Conservation (phyloP, 1,140 invertebrate species). For the Sesamia nonagrioides region DNA sequence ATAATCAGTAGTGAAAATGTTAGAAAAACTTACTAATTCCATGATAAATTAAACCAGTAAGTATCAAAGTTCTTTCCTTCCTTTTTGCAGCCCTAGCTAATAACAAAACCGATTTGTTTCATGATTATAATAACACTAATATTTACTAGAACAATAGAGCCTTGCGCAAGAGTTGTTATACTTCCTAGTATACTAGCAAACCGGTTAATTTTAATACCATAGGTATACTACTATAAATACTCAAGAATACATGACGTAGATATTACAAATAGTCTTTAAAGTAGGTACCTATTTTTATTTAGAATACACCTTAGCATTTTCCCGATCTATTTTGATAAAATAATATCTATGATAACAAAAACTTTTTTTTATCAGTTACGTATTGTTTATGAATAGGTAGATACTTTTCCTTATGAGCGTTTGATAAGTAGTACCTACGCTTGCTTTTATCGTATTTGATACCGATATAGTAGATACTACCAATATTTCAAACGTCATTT, state of each 20-base stretch:
- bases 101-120: not conserved
- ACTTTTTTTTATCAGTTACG: not conserved
- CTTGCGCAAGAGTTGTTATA: slow-evolving; percentile 10
- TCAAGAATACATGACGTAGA: not conserved
- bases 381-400: not conserved
- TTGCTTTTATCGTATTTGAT: too few species aligned
- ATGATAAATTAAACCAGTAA: too few species aligned
- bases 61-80: not conserved
- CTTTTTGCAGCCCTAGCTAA: not conserved
- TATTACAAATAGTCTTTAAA: not conserved
- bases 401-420: slow-evolving; percentile 5
- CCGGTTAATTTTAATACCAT: not conserved
- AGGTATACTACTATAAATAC: not conserved
- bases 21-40: too few species aligned
- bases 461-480: not conserved
- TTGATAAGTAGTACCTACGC: not conserved
- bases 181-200: slow-evolving; percentile 6
- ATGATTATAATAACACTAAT: not conserved
- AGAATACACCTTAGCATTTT: too few species aligned
- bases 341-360: not conserved
- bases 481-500: slow-evolving; percentile 8
- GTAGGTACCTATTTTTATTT: too few species aligned
- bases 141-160: not conserved
- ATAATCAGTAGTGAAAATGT: too few species aligned
- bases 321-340: too few species aligned